Evolutionary conservation across 2,888 invertebrate species (phyloP), one percentile per base, ranked within the genome.

Genomic region (Chrysina gloriosa): DNA sequence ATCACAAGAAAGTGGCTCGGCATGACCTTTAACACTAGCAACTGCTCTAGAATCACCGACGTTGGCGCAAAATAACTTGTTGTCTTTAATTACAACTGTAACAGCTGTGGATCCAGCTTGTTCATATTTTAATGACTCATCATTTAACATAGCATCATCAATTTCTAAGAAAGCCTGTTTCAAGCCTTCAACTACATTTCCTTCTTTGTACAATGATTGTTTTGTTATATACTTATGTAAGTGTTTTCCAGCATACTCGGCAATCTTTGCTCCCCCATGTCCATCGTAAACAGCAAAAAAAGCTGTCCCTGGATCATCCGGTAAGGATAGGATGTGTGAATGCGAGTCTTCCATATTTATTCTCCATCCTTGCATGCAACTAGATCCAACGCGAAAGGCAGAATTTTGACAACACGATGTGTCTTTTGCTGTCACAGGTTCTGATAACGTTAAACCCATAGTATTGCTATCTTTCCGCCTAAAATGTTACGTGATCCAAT

Each of bases 331-430:
- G 74, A 99, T 93, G 78, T 98, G 97, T 54, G 97, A 97, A 82
- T 99, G 99, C 0, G 97, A 95, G 84, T 99, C 99, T 85, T 99
- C 99, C 99, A 99, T 99, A 74, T 95, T 95, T 67, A 97, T 92
- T 71, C 99, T 86, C 99, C 99, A 99, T 82, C 99, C 99, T 84
- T 99, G 99, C 98, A 99, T 99, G 80, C 95, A 97, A 16, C 97
- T 97, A 0, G 97, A 95, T n/a, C 96, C 98, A 3, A 99, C 96
- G 76, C 88, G 84, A 73, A 87, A 87, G 36, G 87, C 85, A 25
- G 86, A 84, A 81, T 94, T 93, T 81, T 92, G 90, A 77, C 93
- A 93, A 82, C 90, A 91, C 6, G 93, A 88, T 0, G 94, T 93
- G 79, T 93, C 92, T 84, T 94, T 95, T 72, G 91, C 89, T 25